Evolutionary conservation across 2,113 vertebrate genomes (phyloP).

Genomic region (Haemorhous mexicanus): DNA sequence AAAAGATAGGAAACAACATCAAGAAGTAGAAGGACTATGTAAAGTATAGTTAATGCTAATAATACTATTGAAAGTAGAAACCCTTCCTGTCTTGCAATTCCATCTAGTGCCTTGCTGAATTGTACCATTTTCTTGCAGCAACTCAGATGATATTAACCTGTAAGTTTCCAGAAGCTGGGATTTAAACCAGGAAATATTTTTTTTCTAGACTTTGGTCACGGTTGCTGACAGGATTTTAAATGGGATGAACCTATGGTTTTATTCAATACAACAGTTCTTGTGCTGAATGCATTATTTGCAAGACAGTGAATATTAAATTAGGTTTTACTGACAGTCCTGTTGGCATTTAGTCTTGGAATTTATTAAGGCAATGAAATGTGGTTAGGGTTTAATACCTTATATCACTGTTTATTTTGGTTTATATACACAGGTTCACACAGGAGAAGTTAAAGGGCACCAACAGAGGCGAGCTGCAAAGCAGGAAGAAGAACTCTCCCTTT

Average conservation of each 20-base stretch:
- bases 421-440: neutral
- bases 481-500: neutral
- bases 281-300: neutral
- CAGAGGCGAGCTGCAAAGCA: neutral
- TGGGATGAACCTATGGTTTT: neutral
- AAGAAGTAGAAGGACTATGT: neutral
- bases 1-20: neutral
- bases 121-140: neutral
- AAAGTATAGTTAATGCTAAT: neutral
- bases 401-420: neutral
- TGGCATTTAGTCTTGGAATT: neutral
- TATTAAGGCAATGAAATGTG: neutral
- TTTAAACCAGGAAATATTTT: neutral
- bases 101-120: neutral
- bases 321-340: neutral
- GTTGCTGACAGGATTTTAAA: neutral
- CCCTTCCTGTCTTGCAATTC: neutral
- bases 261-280: neutral
- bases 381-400: neutral
- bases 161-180: neutral
- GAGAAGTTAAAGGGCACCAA: neutral
- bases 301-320: neutral
- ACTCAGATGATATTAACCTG: neutral
- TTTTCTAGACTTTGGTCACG: neutral
- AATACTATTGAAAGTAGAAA: neutral